Evolutionary conservation across 1,140 invertebrate species (phyloP).

Genomic region (Apis florea): DNA sequence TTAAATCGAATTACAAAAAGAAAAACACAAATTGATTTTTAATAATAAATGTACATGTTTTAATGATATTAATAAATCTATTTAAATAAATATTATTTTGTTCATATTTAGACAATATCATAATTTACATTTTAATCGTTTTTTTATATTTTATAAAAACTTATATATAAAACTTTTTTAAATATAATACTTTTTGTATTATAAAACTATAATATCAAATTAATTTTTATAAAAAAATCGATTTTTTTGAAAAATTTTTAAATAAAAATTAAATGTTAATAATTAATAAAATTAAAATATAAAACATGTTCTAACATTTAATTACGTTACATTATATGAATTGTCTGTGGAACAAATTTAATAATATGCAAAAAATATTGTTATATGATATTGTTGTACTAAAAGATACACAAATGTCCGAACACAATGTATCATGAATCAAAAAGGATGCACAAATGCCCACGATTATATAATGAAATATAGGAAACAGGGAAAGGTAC

Average conservation of each 20-base stretch:
- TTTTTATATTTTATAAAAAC: not conserved
- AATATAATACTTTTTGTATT: not conserved
- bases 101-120: not conserved
- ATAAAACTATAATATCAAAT: not conserved
- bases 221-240: not conserved
- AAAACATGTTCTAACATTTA: not conserved
- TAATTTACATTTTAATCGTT: not conserved
- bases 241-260: slow-evolving; percentile 28
- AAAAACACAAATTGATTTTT: slow-evolving; percentile 16
- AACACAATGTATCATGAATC: slow-evolving; percentile 52
- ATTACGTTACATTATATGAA: not conserved
- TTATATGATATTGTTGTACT: slow-evolving; percentile 24
- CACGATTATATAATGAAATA: slow-evolving; percentile 55
- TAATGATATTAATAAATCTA: not conserved
- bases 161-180: not conserved
- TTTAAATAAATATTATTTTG: slow-evolving; percentile 3
- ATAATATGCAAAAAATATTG: slow-evolving; percentile 25
- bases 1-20: slow-evolving; percentile 8
- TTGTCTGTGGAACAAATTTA: slow-evolving; percentile 13
- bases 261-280: slow-evolving; percentile 7
- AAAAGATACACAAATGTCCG: slow-evolving; percentile 47
- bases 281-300: slow-evolving; percentile 14
- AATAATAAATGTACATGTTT: not conserved
- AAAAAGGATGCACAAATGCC: slow-evolving; percentile 51
- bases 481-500: slow-evolving; percentile 53